Evolutionary conservation across 2,113 vertebrate genomes (phyloP).

Genomic region (Anhinga rufa): DNA sequence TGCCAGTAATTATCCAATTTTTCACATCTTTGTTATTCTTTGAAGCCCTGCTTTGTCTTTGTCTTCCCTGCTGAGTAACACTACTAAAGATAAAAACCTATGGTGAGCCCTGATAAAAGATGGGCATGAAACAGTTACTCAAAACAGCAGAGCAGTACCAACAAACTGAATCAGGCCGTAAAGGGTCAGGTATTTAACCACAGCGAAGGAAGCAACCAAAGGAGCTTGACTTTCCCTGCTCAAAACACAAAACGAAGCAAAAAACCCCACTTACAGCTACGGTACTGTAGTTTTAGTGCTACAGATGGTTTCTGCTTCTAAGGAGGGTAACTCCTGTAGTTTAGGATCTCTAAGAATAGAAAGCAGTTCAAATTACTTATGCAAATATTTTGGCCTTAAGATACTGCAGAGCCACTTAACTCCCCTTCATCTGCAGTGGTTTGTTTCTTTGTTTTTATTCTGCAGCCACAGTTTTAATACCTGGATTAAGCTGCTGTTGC

Average conservation of each 20-base stretch:
- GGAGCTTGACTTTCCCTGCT: constrained; percentile 71
- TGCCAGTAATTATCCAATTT: background rate
- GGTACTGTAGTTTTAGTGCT: background rate
- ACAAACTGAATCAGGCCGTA: constrained; percentile 60
- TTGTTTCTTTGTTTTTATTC: background rate
- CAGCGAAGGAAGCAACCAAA: constrained; percentile 68
- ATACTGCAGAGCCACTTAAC: background rate
- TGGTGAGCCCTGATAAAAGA: background rate
- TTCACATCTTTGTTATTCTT: background rate
- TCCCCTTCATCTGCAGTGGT: background rate
- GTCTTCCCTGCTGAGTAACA: background rate
- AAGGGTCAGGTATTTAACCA: constrained; percentile 72
- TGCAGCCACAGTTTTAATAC: background rate
- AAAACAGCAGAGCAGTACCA: constrained; percentile 62
- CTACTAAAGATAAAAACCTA: background rate
- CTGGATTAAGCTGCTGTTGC: background rate
- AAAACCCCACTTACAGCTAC: background rate
- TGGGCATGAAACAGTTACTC: constrained; percentile 43
- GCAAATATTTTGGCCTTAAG: background rate
- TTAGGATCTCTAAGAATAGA: background rate
- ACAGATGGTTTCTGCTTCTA: background rate
- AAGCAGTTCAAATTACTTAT: background rate
- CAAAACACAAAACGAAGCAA: background rate
- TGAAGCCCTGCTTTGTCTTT: background rate
- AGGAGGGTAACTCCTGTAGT: background rate